Conservation (phyloP, 2,888 invertebrate genomes). For the Pristionchus entomophagus region DNA sequence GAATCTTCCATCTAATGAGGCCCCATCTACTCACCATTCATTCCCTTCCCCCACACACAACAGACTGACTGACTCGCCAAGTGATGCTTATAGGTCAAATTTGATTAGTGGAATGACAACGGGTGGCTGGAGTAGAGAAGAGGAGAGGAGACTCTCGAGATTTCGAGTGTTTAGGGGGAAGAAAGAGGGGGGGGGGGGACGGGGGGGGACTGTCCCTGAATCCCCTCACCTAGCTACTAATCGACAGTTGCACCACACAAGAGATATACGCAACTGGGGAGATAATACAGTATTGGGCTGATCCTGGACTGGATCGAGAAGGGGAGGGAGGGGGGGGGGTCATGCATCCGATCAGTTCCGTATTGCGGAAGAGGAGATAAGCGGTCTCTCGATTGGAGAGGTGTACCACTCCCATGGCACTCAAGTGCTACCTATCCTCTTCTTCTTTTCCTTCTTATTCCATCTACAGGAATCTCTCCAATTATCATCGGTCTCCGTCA, state of each 20-base stretch:
- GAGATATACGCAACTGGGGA: neutral
- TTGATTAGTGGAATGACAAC: slow-evolving; percentile 16
- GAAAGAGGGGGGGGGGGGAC: neutral
- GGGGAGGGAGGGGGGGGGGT: neutral
- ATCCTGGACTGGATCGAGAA: neutral
- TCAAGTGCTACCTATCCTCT: neutral
- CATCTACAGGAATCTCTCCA: slow-evolving; percentile 4
- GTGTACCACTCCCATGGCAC: neutral
- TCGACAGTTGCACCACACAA: slow-evolving; percentile 22
- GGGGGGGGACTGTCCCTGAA: neutral
- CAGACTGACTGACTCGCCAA: slow-evolving; percentile 33
- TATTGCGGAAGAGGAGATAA: slow-evolving; percentile 38
- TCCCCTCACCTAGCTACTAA: slow-evolving; percentile 7
- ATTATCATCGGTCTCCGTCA: neutral
- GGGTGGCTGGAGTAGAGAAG: neutral
- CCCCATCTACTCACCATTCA: slow-evolving; percentile 16
- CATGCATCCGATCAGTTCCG: slow-evolving; percentile 41
- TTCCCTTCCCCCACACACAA: neutral
- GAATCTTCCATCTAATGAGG: slow-evolving; percentile 3
- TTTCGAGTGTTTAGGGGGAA: slow-evolving; percentile 28
- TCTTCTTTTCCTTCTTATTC: neutral
- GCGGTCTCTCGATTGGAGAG: neutral
- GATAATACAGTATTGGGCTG: slow-evolving; percentile 36
- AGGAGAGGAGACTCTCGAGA: slow-evolving; percentile 29
- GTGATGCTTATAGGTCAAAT: slow-evolving; percentile 33